Base-by-base conservation (phyloP, 2,113 vertebrate species). In the Syngnathus floridae region DNA sequence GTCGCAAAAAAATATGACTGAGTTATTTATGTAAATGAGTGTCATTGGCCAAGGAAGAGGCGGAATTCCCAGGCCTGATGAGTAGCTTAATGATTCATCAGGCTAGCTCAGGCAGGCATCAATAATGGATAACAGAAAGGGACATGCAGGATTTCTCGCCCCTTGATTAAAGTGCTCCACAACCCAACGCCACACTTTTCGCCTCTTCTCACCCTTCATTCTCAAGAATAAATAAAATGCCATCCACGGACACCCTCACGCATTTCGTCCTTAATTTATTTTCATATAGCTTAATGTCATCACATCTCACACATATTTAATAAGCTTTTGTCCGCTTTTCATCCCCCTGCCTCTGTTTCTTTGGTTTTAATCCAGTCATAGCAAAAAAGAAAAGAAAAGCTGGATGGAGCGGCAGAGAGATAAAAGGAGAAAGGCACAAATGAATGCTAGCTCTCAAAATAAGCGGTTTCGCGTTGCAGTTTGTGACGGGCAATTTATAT, bases 61-160 rank as follows among this genome's bases (percentile, higher is more conserved):
- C 77, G 84, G 82, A 87, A 87, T 87, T 87, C 85, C 83, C 85
- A 84, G 84, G 81, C 83, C 83, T 86, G 82, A 89, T 82, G 83
- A 87, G 85, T 86, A 72, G 83, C 86, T 89, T 87, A 89, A 89
- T 89, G 86, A 89, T 88, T 89, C 85, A 89, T 88, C 88, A 88
- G 88, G 71, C 82, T 75, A 69, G 79, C 79, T 82, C 71, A 83
- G 81, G 85, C 84, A 89, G 83, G 82, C 88, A 88, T 88, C 85
- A 89, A 89, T 89, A 89, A 88, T 88, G 80, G 85, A 89, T 88
- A 85, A 83, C 83, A 84, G 86, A 88, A 79, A 82, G 80, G 83
- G 86, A 86, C 88, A 86, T 81, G 83, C 83, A 84, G 83, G 84
- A 89, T 87, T 84, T 82, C 79, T 83, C 69, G 62, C 85, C 84